Conservation (phyloP, 2,797 vertebrate species). For the Rachycentron canadum region DNA sequence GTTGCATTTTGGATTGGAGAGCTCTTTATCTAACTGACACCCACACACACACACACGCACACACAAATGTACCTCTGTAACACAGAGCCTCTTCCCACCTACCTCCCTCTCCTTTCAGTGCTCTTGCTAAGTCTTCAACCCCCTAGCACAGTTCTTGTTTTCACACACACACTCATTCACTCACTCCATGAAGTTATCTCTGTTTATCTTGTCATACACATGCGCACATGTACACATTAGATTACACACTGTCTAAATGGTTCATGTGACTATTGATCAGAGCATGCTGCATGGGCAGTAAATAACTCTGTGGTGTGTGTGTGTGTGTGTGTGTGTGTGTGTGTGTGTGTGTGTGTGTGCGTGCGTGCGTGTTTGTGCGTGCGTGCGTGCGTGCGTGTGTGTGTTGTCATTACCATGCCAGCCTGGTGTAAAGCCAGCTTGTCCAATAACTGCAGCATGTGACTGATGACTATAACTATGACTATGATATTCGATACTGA, state of each 20-base stretch:
- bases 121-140: not conserved
- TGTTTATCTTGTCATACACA: constrained; percentile 1
- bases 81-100: not conserved
- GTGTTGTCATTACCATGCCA: constrained; percentile 44
- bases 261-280: constrained; percentile 53
- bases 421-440: constrained; percentile 52
- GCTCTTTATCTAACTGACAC: constrained; percentile 20
- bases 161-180: constrained; percentile 2
- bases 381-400: constrained; percentile 3
- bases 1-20: constrained; percentile 4
- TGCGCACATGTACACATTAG: constrained; percentile 3
- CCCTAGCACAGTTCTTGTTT: not conserved
- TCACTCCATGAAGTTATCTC: not conserved
- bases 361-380: not conserved
- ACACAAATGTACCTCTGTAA: not conserved
- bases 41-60: not conserved
- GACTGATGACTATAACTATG: constrained; percentile 26
- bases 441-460: constrained; percentile 60
- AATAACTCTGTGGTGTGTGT: constrained; percentile 55
- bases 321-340: not conserved
- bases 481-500: not conserved
- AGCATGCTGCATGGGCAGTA: constrained; percentile 29
- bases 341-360: not conserved
- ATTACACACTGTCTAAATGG: constrained; percentile 16
- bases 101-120: not conserved